Evolutionary conservation across 1,140 invertebrate genomes (phyloP).

Genomic region (Phthorimaea operculella): DNA sequence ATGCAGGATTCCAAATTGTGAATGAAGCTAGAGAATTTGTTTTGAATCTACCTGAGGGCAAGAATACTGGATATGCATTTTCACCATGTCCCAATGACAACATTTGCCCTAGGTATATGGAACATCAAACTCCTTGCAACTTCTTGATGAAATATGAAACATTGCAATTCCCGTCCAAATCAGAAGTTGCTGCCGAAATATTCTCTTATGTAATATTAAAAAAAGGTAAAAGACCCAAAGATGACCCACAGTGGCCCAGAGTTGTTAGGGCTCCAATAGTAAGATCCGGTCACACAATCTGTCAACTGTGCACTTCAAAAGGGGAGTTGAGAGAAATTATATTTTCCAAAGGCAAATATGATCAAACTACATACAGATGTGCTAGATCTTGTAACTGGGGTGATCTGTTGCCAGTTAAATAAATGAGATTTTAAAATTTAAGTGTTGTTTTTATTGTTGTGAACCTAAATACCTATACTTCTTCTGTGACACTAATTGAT

Average conservation of each 20-base stretch:
- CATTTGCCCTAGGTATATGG: conserved; percentile 75
- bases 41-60: conserved; percentile 59
- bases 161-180: conserved; percentile 63
- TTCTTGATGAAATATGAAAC: conserved; percentile 75
- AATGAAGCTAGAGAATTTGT: conserved; percentile 83
- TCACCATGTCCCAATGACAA: conserved; percentile 87
- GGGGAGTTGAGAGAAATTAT: conserved; percentile 82
- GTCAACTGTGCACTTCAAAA: conserved; percentile 78
- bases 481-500: no score
- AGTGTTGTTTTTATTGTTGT: conserved; percentile 12
- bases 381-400: conserved; percentile 78
- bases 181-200: conserved; percentile 61
- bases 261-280: conserved; percentile 76
- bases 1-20: conserved; percentile 80
- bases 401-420: conserved; percentile 75
- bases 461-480: not conserved
- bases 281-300: conserved; percentile 77
- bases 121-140: conserved; percentile 80
- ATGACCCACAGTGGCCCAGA: conserved; percentile 78
- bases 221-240: conserved; percentile 73
- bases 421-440: conserved; percentile 22
- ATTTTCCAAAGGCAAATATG: conserved; percentile 79
- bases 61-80: conserved; percentile 72
- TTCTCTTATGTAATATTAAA: conserved; percentile 84
- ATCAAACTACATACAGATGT: conserved; percentile 76